Conservation (phyloP, 2,113 vertebrate species). For the Rhea americana region DNA sequence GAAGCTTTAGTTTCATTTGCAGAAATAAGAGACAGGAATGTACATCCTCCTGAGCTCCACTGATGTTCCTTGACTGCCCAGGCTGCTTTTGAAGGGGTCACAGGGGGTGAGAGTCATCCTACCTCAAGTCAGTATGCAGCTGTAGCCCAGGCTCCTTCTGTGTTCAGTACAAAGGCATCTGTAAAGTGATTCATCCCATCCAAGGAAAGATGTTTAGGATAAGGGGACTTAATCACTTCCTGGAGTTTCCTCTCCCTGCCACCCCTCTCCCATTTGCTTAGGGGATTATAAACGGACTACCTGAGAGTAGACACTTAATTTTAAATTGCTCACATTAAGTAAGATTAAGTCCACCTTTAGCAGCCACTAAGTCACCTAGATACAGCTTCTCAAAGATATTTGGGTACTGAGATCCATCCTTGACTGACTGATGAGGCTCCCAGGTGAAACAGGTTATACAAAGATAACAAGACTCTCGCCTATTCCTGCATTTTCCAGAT, state of each 20-base stretch:
- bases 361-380: not conserved
- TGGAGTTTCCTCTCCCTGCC: not conserved
- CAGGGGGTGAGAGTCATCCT: not conserved
- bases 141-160: not conserved
- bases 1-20: not conserved
- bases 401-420: not conserved
- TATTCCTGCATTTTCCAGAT: not conserved
- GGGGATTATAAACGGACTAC: not conserved
- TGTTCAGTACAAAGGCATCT: not conserved
- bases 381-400: not conserved
- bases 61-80: not conserved
- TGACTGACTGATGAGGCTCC: not conserved
- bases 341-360: not conserved
- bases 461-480: not conserved
- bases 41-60: not conserved
- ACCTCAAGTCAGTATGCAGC: not conserved
- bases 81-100: not conserved
- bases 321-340: not conserved
- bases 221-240: conserved; percentile 22
- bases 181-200: not conserved
- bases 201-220: not conserved
- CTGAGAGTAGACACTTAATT: not conserved
- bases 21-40: not conserved
- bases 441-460: not conserved
- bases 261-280: not conserved